Evolutionary conservation across 1,140 invertebrate species (phyloP).

Genomic region (Apis mellifera): DNA sequence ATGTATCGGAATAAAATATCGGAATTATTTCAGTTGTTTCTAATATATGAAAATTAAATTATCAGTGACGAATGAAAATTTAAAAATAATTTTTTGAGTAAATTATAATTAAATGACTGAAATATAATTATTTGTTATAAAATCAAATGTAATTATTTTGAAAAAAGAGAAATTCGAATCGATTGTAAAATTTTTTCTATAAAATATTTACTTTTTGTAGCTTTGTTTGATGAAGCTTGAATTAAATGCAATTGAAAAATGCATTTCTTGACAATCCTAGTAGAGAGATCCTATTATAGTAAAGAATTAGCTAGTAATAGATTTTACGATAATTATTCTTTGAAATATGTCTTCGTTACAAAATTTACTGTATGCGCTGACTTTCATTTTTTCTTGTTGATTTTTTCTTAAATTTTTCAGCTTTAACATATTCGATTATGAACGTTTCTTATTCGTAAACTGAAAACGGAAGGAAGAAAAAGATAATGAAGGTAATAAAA

Average conservation of each 20-base stretch:
- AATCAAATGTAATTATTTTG: too few species aligned
- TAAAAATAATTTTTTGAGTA: too few species aligned
- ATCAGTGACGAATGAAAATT: too few species aligned
- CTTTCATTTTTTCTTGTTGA: background rate
- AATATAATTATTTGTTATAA: too few species aligned
- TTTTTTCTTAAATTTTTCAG: background rate
- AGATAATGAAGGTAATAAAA: background rate
- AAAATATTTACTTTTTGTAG: background rate
- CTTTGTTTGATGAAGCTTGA: background rate
- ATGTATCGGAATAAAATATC: too few species aligned
- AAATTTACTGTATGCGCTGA: background rate
- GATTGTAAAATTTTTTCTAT: background rate
- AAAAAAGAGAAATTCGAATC: background rate
- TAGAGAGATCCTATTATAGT: conserved; percentile 13
- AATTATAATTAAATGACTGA: too few species aligned
- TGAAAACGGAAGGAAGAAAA: background rate
- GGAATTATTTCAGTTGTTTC: too few species aligned
- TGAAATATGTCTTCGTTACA: conserved; percentile 9
- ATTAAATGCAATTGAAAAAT: background rate
- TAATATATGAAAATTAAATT: too few species aligned
- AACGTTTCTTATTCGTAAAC: background rate
- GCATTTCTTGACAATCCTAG: conserved; percentile 9
- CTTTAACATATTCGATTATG: background rate
- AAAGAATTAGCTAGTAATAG: background rate
- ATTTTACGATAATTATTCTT: background rate